These are phyloP conservation scores for Loxodonta africana DNA, from an alignment of 2,113 vertebrate genomes.

Conservation along the genomic window DNA sequence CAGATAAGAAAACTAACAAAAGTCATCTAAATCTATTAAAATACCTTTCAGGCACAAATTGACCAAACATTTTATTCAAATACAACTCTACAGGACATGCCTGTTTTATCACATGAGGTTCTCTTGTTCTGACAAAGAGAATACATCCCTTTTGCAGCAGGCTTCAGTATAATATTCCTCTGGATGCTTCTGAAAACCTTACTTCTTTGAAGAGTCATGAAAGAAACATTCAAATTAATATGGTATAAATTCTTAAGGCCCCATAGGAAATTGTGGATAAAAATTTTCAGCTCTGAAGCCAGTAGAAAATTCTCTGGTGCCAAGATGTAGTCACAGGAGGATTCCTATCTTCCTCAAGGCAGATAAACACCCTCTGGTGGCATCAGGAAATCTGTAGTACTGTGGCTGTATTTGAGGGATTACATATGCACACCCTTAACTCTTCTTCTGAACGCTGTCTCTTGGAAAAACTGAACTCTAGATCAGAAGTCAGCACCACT, in stretches of 20 bases:
- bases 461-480: background rate
- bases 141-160: background rate
- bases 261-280: background rate
- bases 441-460: background rate
- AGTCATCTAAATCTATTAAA: conserved; percentile 43
- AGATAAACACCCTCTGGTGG: background rate
- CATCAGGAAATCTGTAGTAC: background rate
- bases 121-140: background rate
- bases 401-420: background rate
- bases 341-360: conserved; percentile 1
- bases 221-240: conserved; percentile 42
- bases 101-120: background rate
- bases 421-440: background rate
- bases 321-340: conserved; percentile 26
- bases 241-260: background rate
- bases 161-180: background rate
- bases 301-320: conserved; percentile 24
- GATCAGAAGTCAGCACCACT: background rate
- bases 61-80: conserved; percentile 32
- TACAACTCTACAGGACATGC: conserved; percentile 4
- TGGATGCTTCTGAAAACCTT: background rate
- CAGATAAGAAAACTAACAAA: conserved; percentile 38
- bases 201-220: background rate
- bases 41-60: background rate
- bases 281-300: background rate